Evolutionary conservation across 2,888 invertebrate genomes (phyloP), one percentile per base, ranked within the genome.

Genomic region (Hirtodrosophila cameraria): DNA sequence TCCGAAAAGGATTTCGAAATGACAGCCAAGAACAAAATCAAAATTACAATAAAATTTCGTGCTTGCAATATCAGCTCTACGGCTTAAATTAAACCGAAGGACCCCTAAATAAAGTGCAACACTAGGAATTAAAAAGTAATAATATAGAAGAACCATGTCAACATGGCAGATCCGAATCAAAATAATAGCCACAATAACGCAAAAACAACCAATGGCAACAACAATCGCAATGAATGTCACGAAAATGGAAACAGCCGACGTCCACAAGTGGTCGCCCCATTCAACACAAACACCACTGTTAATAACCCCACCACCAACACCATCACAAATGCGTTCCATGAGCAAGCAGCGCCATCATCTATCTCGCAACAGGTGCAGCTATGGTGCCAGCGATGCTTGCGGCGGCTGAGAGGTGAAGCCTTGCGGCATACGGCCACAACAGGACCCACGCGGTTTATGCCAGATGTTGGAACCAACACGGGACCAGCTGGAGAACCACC

Each of bases 371-470:
- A 54, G 46, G n/a, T 71, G 41, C 63, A 54, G 1, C n/a, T 15
- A 8, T 80, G 81, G 84, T 43, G 65, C n/a, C 49, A 54, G 43
- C 13, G 25, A 2, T 48, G 59, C 25, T 0, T 75, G 39, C 81
- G 73, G 9, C 64, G 49, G 48, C 2, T 82, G 63, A 65, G 58
- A 20, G 58, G 68, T 0, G 59, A 82, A 41, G 50, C 67, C 1
- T n/a, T 78, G 27, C 57, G 80, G 7, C 73, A 75, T n/a, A 80
- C 78, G 13, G 80, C 85, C n/a, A 54, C 82, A 4, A 82, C 77
- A n/a, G 57, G 61, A 20, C 85, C 82, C 3, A 49, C 42, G 3
- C 38, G 18, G 2, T 54, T 72, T 33, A 5, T 23, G 5, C 42
- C 62, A 7, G 57, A 66, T 7, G 54, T 9, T 9, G 31, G 28